Evolutionary conservation across 2,888 invertebrate genomes (phyloP).

Genomic region (Drosophila yooni): DNA sequence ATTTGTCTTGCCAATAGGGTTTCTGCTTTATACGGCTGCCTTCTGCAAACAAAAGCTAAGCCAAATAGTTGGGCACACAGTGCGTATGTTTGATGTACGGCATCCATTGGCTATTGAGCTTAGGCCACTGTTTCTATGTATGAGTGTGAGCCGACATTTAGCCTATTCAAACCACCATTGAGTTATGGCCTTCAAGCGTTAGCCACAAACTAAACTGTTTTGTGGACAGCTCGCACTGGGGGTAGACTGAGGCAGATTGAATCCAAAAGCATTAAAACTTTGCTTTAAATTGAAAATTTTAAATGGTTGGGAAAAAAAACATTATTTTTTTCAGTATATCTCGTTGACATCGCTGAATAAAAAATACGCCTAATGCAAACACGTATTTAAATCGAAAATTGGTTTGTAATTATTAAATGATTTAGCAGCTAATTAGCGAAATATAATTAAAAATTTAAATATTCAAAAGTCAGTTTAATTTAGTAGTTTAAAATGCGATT

Average conservation of each 20-base stretch:
- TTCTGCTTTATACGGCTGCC: slow-evolving; percentile 29
- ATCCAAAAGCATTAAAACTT: not conserved
- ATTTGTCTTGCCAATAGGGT: slow-evolving; percentile 66
- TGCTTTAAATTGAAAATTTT: slow-evolving; percentile 8
- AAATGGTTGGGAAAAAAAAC: not conserved
- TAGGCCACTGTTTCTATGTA: not conserved
- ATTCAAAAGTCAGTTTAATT: not conserved
- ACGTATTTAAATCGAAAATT: not conserved
- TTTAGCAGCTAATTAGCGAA: not conserved
- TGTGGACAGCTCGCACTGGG: slow-evolving; percentile 6
- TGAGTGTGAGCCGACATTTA: slow-evolving; percentile 14
- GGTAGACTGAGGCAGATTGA: not conserved
- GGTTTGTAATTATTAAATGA: not conserved
- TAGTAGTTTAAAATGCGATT: not conserved
- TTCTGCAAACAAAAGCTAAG: slow-evolving; percentile 45
- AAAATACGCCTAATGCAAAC: not conserved
- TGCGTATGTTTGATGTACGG: slow-evolving; percentile 72
- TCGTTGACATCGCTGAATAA: not conserved
- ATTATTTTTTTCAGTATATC: not conserved
- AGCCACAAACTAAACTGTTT: slow-evolving; percentile 60
- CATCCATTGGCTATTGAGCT: slow-evolving; percentile 54
- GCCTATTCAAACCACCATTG: slow-evolving; percentile 62
- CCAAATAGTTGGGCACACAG: slow-evolving; percentile 56
- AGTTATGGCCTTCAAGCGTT: slow-evolving; percentile 55
- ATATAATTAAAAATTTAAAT: not conserved